A percentile compares a stretch with the other conserved stretches of the same genome.
These are phyloP conservation scores for Mayetiola destructor DNA, from an alignment of 2,888 invertebrate genomes.

Conservation along the genomic window DNA sequence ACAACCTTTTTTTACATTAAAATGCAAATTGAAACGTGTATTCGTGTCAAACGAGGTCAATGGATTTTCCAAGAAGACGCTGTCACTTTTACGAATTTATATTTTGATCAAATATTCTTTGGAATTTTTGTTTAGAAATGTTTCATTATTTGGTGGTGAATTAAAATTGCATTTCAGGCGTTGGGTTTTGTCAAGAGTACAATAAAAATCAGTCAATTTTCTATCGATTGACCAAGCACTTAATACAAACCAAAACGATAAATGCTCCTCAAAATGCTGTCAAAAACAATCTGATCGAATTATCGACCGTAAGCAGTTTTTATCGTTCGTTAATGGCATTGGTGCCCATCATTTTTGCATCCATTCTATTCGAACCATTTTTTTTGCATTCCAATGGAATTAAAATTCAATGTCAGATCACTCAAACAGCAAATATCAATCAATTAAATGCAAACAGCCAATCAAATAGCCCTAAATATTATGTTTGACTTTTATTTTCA, in stretches of 20 bases:
- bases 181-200: constrained; percentile 4
- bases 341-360: not conserved
- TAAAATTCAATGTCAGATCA: not conserved
- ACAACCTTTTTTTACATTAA: not conserved
- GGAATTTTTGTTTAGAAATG: not conserved
- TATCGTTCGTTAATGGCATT: not conserved
- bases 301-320: no score
- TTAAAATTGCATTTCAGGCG: not conserved
- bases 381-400: not conserved
- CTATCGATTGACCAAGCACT: constrained; percentile 9
- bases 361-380: not conserved
- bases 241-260: not conserved
- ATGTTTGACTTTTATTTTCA: not conserved
- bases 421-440: no score
- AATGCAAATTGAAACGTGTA: not conserved
- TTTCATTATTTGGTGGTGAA: not conserved
- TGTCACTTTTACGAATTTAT: not conserved
- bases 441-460: no score
- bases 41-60: constrained; percentile 5
- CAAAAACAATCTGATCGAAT: not conserved
- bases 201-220: not conserved
- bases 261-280: no score
- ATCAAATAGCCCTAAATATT: not conserved
- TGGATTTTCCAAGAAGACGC: constrained; percentile 10
- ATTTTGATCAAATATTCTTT: constrained; percentile 1